Evolutionary conservation across 1,140 invertebrate species (phyloP).

Genomic region (Lucilia cuprina): DNA sequence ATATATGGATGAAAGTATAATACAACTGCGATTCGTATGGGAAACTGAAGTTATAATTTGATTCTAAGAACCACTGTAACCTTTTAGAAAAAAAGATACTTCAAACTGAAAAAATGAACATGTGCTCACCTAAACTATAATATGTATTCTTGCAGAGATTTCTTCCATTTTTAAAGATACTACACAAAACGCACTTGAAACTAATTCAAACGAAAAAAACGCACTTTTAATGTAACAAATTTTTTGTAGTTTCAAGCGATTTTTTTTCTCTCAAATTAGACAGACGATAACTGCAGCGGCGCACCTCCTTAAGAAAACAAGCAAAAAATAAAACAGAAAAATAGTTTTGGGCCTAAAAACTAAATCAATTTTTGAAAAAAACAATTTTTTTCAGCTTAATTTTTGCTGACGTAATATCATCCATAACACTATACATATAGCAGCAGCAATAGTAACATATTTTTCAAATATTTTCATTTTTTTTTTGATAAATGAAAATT

Average conservation of each 20-base stretch:
- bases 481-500: neutral
- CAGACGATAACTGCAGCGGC: neutral
- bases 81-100: no score
- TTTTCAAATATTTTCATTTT: slow-evolving; percentile 3
- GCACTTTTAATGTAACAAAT: slow-evolving; percentile 5
- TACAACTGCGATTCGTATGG: no score
- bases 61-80: no score
- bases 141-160: neutral
- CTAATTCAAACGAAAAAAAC: neutral
- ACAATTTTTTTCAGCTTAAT: neutral
- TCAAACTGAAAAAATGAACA: no score
- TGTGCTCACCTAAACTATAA: no score
- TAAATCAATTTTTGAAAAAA: neutral
- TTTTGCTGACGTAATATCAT: neutral
- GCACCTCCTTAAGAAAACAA: neutral
- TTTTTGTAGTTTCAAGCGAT: neutral
- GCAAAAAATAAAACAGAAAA: neutral
- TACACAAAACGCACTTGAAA: neutral
- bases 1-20: no score
- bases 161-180: neutral
- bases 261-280: neutral
- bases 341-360: neutral
- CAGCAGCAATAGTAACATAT: neutral
- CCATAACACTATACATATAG: neutral
- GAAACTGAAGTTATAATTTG: no score